Conservation (phyloP, 2,888 invertebrate genomes). For the Nowickia ferox region DNA sequence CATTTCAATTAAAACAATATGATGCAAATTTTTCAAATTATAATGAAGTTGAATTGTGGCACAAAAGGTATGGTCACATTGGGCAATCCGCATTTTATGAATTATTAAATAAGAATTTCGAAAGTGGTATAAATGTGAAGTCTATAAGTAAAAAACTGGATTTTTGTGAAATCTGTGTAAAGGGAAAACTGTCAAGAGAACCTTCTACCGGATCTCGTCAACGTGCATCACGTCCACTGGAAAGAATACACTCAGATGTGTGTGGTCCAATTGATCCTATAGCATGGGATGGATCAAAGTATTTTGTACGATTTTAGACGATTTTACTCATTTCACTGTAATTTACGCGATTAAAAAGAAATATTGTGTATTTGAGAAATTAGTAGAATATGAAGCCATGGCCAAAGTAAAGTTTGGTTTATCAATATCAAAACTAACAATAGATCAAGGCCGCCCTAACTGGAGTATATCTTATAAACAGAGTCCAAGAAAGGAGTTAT, state of each 20-base stretch:
- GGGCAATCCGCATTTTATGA: not conserved
- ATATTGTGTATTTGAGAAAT: constrained; percentile 39
- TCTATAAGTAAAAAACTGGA: not conserved
- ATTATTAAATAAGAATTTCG: constrained; percentile 10
- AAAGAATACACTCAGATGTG: not conserved
- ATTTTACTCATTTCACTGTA: too few relatives aligned
- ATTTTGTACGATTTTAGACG: too few relatives aligned
- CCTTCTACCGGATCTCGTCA: not conserved
- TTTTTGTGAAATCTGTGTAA: not conserved
- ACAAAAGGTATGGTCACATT: not conserved
- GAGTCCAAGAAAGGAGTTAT: too few relatives aligned
- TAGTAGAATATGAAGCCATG: constrained; percentile 6
- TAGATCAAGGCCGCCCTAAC: constrained; percentile 67
- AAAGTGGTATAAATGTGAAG: not conserved
- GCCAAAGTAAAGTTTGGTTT: constrained; percentile 33
- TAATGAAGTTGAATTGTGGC: not conserved
- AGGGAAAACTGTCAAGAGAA: too few relatives aligned
- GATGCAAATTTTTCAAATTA: not conserved
- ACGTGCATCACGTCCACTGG: not conserved
- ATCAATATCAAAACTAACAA: constrained; percentile 56
- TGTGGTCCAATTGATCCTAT: not conserved
- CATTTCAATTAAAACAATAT: too few relatives aligned
- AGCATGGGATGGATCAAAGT: not conserved
- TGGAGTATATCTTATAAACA: too few relatives aligned
- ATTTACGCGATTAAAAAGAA: too few relatives aligned